Percentiles rank a stretch among this genome's conserved stretches.
phyloP scores from a whole-genome alignment of 2,888 invertebrate genomes.

The Tenthredo scrophulariae region DNA sequence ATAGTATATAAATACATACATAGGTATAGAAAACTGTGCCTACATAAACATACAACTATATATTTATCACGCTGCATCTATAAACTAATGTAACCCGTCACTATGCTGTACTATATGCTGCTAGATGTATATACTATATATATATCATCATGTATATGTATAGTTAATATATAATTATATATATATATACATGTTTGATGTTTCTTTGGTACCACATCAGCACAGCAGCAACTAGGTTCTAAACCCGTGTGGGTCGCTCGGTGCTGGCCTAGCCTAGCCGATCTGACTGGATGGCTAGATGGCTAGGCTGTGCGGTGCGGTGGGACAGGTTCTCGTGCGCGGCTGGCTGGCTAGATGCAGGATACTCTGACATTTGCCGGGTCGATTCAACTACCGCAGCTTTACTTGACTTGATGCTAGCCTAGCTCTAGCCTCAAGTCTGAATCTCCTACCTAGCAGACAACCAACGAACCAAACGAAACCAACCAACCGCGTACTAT shows the following conservation, averaged over 20 bases:
- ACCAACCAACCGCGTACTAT: not conserved
- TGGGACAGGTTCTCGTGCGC: slow-evolving; percentile 62
- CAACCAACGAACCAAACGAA: not conserved
- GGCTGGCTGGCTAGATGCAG: slow-evolving; percentile 59
- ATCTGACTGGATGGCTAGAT: not conserved
- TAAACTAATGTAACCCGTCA: slow-evolving; percentile 13
- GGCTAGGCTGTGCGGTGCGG: slow-evolving; percentile 39
- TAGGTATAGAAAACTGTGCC: not conserved
- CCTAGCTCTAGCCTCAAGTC: not conserved
- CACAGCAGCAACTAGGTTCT: slow-evolving; percentile 31
- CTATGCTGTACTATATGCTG: not conserved
- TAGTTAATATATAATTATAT: not conserved
- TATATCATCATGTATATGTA: slow-evolving; percentile 40
- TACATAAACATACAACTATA: not conserved
- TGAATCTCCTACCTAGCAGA: not conserved
- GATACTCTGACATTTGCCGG: slow-evolving; percentile 75
- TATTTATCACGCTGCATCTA: slow-evolving; percentile 8
- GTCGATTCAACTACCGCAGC: slow-evolving; percentile 63
- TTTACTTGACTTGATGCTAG: not conserved
- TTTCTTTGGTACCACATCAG: not conserved
- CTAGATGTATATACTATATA: slow-evolving; percentile 58
- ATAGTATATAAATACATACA: not conserved
- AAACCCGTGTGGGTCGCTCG: slow-evolving; percentile 26
- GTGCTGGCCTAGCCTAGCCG: not conserved
- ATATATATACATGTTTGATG: slow-evolving; percentile 19